Conservation (phyloP, 1,140 invertebrate genomes). For the Ectropis grisescens region DNA sequence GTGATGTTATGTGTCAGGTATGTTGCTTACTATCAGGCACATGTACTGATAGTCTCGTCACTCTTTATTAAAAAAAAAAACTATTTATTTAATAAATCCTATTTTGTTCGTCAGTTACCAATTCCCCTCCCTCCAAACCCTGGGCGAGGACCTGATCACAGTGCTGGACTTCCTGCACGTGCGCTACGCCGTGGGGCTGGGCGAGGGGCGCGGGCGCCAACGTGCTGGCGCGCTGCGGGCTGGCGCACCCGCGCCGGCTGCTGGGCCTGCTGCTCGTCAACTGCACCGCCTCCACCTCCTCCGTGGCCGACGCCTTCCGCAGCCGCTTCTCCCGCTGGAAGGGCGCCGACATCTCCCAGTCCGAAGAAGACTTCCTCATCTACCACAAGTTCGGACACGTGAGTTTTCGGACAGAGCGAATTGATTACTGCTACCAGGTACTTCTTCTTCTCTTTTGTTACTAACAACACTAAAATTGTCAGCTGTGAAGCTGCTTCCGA, state of each 20-base stretch:
- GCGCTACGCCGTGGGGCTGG: conserved; percentile 85
- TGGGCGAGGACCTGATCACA: conserved; percentile 87
- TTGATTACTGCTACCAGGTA: conserved; percentile 51
- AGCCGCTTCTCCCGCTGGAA: conserved; percentile 87
- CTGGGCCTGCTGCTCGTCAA: conserved; percentile 87
- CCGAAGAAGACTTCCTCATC: conserved; percentile 86
- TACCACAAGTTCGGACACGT: conserved; percentile 94
- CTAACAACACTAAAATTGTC: conserved; percentile 28
- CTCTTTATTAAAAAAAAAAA: too few species aligned
- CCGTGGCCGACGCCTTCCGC: conserved; percentile 89
- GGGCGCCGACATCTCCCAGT: conserved; percentile 78
- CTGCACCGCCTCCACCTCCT: conserved; percentile 88
- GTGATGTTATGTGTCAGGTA: too few species aligned
- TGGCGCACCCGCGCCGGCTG: conserved; percentile 81
- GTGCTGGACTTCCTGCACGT: conserved; percentile 86
- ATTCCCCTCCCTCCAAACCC: conserved; percentile 86
- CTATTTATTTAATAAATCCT: too few species aligned
- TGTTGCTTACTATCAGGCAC: too few species aligned
- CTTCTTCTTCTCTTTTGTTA: conserved; percentile 27
- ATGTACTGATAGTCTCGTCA: too few species aligned
- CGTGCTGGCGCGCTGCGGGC: conserved; percentile 86
- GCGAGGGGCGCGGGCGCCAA: conserved; percentile 93
- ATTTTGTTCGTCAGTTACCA: conserved; percentile 72
- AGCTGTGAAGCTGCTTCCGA: too few species aligned
- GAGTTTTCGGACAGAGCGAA: conserved; percentile 67